Percentiles rank a stretch among this genome's conserved stretches.
Evolutionary conservation across 2,113 vertebrate species (phyloP).

Genomic region (Amphiprion ocellaris): DNA sequence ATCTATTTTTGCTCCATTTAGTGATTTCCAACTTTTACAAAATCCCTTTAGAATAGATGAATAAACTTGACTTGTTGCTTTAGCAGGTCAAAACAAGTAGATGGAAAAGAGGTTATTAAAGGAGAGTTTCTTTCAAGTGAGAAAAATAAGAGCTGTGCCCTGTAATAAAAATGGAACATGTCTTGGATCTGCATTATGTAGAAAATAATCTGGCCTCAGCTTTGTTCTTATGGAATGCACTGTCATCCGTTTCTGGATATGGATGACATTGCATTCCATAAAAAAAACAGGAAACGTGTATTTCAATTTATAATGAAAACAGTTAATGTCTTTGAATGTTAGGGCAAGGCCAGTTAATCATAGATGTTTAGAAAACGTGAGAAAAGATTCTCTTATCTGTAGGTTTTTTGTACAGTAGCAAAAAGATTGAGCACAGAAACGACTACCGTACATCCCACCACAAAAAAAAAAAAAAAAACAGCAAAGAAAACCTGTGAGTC

Average conservation of each 20-base stretch:
- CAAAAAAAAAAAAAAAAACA: slow-evolving; percentile 59
- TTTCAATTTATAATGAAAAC: neutral
- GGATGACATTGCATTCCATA: neutral
- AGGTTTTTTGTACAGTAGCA: neutral
- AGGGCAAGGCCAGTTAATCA: neutral
- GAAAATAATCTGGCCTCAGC: slow-evolving; percentile 7
- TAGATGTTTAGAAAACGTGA: neutral
- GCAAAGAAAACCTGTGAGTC: slow-evolving; percentile 62
- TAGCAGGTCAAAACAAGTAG: neutral
- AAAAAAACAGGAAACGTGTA: neutral
- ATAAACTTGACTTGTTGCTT: slow-evolving; percentile 13
- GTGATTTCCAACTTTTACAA: slow-evolving; percentile 8
- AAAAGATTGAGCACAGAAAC: slow-evolving; percentile 23
- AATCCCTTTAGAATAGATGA: slow-evolving; percentile 28
- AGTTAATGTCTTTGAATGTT: neutral
- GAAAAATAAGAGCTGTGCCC: slow-evolving; percentile 1
- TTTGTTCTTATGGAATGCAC: neutral
- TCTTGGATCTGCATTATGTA: slow-evolving; percentile 11
- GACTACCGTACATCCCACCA: neutral
- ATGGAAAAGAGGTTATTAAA: neutral
- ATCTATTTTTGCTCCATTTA: slow-evolving; percentile 16
- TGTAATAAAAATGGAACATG: slow-evolving; percentile 32
- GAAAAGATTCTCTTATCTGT: neutral
- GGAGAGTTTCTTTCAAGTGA: slow-evolving; percentile 4
- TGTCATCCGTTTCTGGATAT: slow-evolving; percentile 2